Conservation (phyloP, 2,797 vertebrate genomes). For the Muraenolepis orangiensis region DNA sequence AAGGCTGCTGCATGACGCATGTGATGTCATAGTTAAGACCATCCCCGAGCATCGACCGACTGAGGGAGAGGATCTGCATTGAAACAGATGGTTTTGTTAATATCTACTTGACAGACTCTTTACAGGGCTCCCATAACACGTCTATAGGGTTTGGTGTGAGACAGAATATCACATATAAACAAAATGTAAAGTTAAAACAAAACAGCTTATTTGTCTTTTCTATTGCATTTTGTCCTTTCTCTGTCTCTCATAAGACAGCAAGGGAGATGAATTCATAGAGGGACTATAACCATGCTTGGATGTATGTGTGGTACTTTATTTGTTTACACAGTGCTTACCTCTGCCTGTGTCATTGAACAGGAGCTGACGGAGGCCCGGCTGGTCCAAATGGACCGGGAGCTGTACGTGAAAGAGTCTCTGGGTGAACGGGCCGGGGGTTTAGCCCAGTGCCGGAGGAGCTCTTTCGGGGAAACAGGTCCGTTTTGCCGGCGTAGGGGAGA, state of each 20-base stretch:
- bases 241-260: not conserved
- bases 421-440: constrained; percentile 4
- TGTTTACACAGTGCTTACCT: constrained; percentile 48
- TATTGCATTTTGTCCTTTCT: not conserved
- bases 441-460: constrained; percentile 32
- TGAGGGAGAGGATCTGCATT: not conserved
- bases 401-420: constrained; percentile 5
- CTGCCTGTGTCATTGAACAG: constrained; percentile 43
- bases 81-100: not conserved
- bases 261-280: not conserved
- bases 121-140: not conserved
- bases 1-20: too few species aligned
- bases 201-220: not conserved
- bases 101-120: not conserved
- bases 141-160: not conserved
- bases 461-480: constrained; percentile 61
- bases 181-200: not conserved
- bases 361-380: constrained; percentile 46
- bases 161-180: not conserved
- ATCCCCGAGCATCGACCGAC: not conserved
- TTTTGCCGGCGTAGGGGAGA: constrained; percentile 55
- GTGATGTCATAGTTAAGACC: not conserved
- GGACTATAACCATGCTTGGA: not conserved
- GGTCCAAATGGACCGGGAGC: not conserved
- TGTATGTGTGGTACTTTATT: not conserved